Evolutionary conservation across 2,797 vertebrate genomes (phyloP).

Genomic region (Arrhamphus sclerolepis): DNA sequence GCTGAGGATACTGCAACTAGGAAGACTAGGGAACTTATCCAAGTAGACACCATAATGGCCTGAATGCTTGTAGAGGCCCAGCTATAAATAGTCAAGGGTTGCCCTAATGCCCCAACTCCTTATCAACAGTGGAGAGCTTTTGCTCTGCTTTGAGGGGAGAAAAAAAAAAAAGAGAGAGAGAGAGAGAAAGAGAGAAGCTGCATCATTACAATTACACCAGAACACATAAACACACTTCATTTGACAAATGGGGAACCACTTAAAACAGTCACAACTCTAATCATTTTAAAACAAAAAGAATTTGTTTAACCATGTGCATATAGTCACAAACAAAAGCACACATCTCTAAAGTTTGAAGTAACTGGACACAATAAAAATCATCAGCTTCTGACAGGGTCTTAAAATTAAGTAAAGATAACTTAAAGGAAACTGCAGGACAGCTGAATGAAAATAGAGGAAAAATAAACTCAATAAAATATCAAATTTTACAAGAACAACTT

Average conservation of each 20-base stretch:
- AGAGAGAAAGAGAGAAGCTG: too few species aligned
- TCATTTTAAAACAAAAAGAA: not conserved
- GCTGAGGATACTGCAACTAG: slow-evolving; percentile 42
- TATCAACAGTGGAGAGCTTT: slow-evolving; percentile 69
- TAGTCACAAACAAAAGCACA: not conserved
- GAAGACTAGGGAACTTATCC: slow-evolving; percentile 55
- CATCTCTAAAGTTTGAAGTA: too few species aligned
- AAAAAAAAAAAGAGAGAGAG: slow-evolving; percentile 54
- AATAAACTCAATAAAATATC: too few species aligned
- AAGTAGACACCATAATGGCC: slow-evolving; percentile 73
- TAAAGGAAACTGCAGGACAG: too few species aligned
- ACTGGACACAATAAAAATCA: too few species aligned
- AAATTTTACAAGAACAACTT: too few species aligned
- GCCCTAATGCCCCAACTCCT: slow-evolving; percentile 70
- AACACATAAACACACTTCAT: slow-evolving; percentile 27
- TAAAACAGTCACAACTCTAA: not conserved
- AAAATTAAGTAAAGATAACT: too few species aligned
- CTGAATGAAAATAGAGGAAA: too few species aligned
- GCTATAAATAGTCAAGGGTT: slow-evolving; percentile 83
- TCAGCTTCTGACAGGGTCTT: too few species aligned
- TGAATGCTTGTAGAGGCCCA: slow-evolving; percentile 61
- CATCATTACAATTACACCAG: slow-evolving; percentile 62
- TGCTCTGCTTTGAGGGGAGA: slow-evolving; percentile 36
- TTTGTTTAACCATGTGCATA: not conserved
- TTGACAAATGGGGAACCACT: slow-evolving; percentile 12